phyloP scores from a whole-genome alignment of 2,113 vertebrate species.

The Takifugu flavidus region DNA sequence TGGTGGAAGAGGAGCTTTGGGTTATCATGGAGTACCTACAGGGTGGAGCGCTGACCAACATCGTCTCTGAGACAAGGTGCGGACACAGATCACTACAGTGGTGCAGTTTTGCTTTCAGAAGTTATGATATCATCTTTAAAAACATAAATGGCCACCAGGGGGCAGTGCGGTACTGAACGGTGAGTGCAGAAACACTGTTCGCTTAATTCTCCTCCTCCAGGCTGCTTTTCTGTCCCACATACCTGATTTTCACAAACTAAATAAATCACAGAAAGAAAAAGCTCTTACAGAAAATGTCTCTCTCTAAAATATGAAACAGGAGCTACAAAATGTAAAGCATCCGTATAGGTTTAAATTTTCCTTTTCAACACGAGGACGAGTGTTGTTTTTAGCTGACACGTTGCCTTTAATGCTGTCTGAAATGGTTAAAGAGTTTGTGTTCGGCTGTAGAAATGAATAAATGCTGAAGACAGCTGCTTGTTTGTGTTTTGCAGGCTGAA shows the following conservation, averaged over 20 bases:
- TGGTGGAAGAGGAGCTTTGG: slow-evolving; percentile 98
- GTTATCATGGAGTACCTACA: slow-evolving; percentile 99
- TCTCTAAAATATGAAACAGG: no score
- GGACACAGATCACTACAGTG: background rate
- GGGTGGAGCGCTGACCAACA: slow-evolving; percentile 96
- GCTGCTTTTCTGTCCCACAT: slow-evolving; percentile 7
- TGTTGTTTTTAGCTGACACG: slow-evolving; percentile 17
- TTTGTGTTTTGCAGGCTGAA: slow-evolving; percentile 78
- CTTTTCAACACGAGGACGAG: background rate
- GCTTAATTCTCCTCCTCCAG: background rate
- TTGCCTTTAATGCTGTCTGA: slow-evolving; percentile 1
- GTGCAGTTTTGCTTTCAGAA: background rate
- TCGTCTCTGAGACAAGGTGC: slow-evolving; percentile 96
- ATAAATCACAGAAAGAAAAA: slow-evolving; percentile 21
- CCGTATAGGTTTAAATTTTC: no score
- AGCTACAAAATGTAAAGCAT: no score
- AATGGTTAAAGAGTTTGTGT: no score
- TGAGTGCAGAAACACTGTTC: slow-evolving; percentile 6
- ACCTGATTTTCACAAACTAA: background rate
- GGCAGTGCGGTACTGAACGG: slow-evolving; percentile 59
- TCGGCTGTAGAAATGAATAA: no score
- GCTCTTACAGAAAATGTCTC: no score
- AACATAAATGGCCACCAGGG: slow-evolving; percentile 60
- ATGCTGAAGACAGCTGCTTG: background rate
- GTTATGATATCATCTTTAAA: slow-evolving; percentile 30